Conservation (phyloP, 92 coral and sea anemone species). For the Pocillopora grandis region DNA sequence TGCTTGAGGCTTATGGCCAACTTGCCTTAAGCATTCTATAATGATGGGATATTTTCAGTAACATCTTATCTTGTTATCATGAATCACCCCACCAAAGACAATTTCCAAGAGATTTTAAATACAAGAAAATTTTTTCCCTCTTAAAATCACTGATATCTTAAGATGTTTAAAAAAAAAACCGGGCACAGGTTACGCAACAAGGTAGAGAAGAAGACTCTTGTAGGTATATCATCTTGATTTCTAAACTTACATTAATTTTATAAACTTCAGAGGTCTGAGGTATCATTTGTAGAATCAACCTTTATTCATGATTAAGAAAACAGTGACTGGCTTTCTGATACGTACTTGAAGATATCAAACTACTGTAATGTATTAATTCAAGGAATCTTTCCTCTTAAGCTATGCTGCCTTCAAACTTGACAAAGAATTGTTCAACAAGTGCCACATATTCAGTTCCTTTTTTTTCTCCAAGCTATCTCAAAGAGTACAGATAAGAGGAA, state of each 20-base stretch:
- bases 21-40: neutral
- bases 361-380: neutral
- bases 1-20: neutral
- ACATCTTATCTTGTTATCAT: neutral
- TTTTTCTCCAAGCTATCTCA: slow-evolving; percentile 11
- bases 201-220: neutral
- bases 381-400: neutral
- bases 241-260: neutral
- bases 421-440: neutral
- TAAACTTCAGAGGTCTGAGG: neutral
- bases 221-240: neutral
- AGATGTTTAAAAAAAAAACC: neutral
- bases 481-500: slow-evolving; percentile 11
- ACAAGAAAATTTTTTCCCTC: neutral
- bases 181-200: neutral
- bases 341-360: neutral
- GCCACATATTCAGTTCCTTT: neutral
- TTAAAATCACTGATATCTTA: neutral
- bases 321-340: neutral
- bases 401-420: slow-evolving; percentile 3
- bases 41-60: neutral
- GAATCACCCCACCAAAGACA: neutral
- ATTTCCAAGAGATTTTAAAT: neutral
- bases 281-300: neutral
- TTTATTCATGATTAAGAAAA: neutral